Evolutionary conservation across 1,140 invertebrate genomes (phyloP).

Genomic region (Drosophila parabipectinata): DNA sequence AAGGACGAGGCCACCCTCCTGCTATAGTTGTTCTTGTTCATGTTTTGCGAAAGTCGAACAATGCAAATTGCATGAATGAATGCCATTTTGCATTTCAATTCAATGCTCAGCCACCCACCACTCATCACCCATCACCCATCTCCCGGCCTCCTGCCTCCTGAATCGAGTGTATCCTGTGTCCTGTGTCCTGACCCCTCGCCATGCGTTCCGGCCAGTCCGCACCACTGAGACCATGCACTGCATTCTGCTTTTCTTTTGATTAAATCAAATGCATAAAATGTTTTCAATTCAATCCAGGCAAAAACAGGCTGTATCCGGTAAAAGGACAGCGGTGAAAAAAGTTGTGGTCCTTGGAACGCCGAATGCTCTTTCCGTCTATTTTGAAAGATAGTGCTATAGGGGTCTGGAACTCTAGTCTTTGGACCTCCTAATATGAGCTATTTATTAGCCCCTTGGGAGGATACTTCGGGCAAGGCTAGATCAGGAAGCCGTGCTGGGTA

Average conservation of each 20-base stretch:
- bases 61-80: constrained; percentile 82
- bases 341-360: not conserved
- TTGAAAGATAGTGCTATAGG: not conserved
- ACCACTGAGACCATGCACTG: constrained; percentile 30
- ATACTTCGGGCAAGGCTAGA: no score
- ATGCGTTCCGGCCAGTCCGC: constrained; percentile 25
- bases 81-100: constrained; percentile 80
- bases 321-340: constrained; percentile 20
- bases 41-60: constrained; percentile 54
- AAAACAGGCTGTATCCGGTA: constrained; percentile 17
- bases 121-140: not conserved
- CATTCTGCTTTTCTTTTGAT: constrained; percentile 79
- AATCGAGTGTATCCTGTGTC: not conserved
- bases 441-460: no score
- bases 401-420: no score
- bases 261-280: constrained; percentile 82
- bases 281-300: constrained; percentile 73
- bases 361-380: constrained; percentile 1
- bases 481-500: no score
- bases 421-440: no score
- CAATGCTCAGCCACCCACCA: constrained; percentile 37
- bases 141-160: not conserved
- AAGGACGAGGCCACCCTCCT: constrained; percentile 19
- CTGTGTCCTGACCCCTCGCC: not conserved
- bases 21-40: constrained; percentile 14